phyloP scores from a whole-genome alignment of 2,888 invertebrate genomes.

The Physocephala rufipes region DNA sequence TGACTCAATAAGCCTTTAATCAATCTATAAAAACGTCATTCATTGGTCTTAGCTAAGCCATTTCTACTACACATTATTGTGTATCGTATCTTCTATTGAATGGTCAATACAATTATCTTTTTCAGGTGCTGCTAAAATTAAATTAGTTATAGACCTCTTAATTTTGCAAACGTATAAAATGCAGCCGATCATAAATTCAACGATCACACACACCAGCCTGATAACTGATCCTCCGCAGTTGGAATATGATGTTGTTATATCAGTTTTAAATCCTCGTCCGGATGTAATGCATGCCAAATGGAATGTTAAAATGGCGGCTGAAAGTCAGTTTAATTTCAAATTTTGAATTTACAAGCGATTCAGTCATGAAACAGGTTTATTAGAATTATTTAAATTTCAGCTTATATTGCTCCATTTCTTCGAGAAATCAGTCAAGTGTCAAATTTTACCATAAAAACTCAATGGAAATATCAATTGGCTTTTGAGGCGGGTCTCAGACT shows the following conservation, averaged over 20 bases:
- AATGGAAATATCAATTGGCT: slow-evolving; percentile 85
- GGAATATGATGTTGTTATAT: slow-evolving; percentile 82
- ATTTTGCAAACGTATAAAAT: slow-evolving; percentile 62
- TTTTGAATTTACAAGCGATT: not conserved
- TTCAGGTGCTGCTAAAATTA: slow-evolving; percentile 65
- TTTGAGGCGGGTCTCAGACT: slow-evolving; percentile 78
- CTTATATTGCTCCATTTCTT: slow-evolving; percentile 81
- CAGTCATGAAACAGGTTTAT: too few relatives aligned
- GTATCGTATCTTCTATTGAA: too few relatives aligned
- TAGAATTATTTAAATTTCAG: slow-evolving; percentile 66
- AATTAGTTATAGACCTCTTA: slow-evolving; percentile 66
- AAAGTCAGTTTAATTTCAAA: slow-evolving; percentile 66
- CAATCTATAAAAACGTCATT: too few relatives aligned
- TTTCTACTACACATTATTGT: too few relatives aligned
- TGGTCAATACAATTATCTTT: too few relatives aligned
- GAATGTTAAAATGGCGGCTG: slow-evolving; percentile 74
- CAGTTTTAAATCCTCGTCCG: slow-evolving; percentile 85
- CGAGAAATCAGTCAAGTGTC: slow-evolving; percentile 76
- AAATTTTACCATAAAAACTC: slow-evolving; percentile 85
- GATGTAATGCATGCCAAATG: slow-evolving; percentile 74
- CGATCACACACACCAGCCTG: slow-evolving; percentile 66
- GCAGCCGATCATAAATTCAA: slow-evolving; percentile 51
- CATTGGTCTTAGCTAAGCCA: too few relatives aligned
- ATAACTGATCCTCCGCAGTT: slow-evolving; percentile 69
- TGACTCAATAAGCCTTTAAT: too few relatives aligned